Conservation (phyloP, 2,797 vertebrate genomes). For the Takifugu ocellatus region DNA sequence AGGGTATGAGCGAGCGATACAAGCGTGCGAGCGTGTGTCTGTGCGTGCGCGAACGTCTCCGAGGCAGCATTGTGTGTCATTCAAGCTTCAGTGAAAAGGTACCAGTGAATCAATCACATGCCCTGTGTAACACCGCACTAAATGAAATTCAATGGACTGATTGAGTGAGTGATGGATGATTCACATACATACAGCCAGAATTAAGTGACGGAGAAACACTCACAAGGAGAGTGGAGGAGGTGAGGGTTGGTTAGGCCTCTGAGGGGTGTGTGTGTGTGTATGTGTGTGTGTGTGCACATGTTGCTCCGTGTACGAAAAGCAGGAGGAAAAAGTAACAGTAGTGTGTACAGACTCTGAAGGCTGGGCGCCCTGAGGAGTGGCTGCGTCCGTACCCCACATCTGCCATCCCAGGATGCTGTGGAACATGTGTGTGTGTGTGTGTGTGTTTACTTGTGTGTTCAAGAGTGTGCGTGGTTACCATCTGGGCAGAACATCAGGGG, state of each 20-base stretch:
- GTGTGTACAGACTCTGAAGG: slow-evolving; percentile 45
- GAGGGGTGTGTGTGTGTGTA: slow-evolving; percentile 27
- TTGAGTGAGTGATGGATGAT: slow-evolving; percentile 78
- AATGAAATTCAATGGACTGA: slow-evolving; percentile 79
- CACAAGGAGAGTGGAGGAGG: slow-evolving; percentile 65
- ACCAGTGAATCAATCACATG: slow-evolving; percentile 78
- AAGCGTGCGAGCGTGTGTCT: slow-evolving; percentile 16
- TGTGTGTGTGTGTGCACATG: slow-evolving; percentile 15
- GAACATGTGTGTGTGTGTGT: slow-evolving; percentile 27
- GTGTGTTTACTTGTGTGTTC: slow-evolving; percentile 24
- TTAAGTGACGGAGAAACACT: slow-evolving; percentile 74
- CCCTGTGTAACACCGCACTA: slow-evolving; percentile 74
- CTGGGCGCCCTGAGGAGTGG: slow-evolving; percentile 54
- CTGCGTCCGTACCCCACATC: slow-evolving; percentile 62
- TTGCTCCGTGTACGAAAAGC: slow-evolving; percentile 6
- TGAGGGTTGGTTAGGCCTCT: slow-evolving; percentile 69
- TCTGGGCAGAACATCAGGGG: slow-evolving; percentile 78
- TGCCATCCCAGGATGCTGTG: slow-evolving; percentile 66
- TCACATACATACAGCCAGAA: slow-evolving; percentile 68
- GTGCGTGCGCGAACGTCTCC: slow-evolving; percentile 27
- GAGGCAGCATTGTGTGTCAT: slow-evolving; percentile 72
- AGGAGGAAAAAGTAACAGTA: slow-evolving; percentile 30
- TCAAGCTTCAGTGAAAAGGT: slow-evolving; percentile 77
- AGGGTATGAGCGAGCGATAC: slow-evolving; percentile 39
- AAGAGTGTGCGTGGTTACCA: slow-evolving; percentile 60